These are phyloP conservation scores for Hyperoodon ampullatus DNA, from an alignment of 2,113 vertebrate species.

Conservation along the genomic window DNA sequence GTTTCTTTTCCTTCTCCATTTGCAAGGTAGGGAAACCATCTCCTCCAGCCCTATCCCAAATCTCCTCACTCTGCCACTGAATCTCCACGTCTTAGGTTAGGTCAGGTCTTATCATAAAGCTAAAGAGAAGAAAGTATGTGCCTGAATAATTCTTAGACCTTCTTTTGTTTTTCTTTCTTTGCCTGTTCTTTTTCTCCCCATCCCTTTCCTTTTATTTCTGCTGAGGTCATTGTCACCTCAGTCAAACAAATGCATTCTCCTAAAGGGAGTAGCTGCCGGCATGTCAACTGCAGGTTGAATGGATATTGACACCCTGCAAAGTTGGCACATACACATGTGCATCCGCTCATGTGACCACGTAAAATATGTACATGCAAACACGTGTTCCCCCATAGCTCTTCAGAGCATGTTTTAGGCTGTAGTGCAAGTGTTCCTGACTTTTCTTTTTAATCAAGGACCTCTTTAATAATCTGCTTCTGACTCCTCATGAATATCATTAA, in stretches of 20 bases:
- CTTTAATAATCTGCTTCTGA: conserved; percentile 26
- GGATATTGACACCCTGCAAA: background rate
- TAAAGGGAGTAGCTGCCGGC: background rate
- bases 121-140: background rate
- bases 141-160: background rate
- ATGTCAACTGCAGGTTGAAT: background rate
- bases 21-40: background rate
- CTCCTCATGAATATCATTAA: background rate
- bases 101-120: background rate
- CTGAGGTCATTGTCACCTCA: background rate
- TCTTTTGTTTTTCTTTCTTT: background rate
- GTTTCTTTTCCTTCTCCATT: background rate
- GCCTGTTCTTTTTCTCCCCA: background rate
- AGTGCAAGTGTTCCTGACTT: background rate
- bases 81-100: background rate
- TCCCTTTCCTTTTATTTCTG: background rate
- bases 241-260: background rate
- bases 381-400: background rate
- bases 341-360: rapidly evolving
- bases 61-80: background rate
- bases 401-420: background rate
- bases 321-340: rapidly evolving
- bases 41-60: no score
- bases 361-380: background rate
- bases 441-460: background rate